phyloP scores from a whole-genome alignment of 2,888 invertebrate genomes.

The Phlogophora meticulosa region DNA sequence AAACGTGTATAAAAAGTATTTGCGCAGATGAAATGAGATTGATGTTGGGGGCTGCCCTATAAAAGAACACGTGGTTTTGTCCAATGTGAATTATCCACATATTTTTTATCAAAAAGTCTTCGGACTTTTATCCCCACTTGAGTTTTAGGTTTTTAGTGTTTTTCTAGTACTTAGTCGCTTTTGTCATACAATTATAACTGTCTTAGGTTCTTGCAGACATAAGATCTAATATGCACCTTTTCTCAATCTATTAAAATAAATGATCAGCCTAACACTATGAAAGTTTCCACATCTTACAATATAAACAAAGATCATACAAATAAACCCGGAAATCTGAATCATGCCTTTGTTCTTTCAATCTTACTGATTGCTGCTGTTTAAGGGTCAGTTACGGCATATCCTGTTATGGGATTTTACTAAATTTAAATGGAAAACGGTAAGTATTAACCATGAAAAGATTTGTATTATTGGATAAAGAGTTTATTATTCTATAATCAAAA shows the following conservation, averaged over 20 bases:
- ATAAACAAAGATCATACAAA: constrained; percentile 47
- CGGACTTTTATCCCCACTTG: not conserved
- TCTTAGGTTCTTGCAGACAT: not conserved
- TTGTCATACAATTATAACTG: not conserved
- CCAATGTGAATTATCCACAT: not conserved
- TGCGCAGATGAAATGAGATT: not conserved
- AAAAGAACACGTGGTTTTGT: not conserved
- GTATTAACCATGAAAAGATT: no score
- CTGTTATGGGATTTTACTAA: no score
- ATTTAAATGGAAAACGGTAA: no score
- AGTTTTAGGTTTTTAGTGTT: not conserved
- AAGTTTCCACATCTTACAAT: constrained; percentile 26
- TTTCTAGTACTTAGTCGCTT: not conserved
- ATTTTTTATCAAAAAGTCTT: not conserved
- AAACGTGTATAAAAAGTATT: not conserved
- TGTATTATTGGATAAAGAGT: no score
- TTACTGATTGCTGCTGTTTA: constrained; percentile 18
- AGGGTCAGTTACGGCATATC: no score
- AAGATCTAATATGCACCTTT: not conserved
- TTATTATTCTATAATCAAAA: no score
- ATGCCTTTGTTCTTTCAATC: constrained; percentile 49
- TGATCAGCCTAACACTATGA: constrained; percentile 2
- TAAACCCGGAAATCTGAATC: constrained; percentile 51
- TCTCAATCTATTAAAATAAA: not conserved
- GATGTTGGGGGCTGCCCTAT: not conserved